These are phyloP conservation scores for Tipula vernalis DNA, from an alignment of 2,888 invertebrate species.

Conservation along the genomic window DNA sequence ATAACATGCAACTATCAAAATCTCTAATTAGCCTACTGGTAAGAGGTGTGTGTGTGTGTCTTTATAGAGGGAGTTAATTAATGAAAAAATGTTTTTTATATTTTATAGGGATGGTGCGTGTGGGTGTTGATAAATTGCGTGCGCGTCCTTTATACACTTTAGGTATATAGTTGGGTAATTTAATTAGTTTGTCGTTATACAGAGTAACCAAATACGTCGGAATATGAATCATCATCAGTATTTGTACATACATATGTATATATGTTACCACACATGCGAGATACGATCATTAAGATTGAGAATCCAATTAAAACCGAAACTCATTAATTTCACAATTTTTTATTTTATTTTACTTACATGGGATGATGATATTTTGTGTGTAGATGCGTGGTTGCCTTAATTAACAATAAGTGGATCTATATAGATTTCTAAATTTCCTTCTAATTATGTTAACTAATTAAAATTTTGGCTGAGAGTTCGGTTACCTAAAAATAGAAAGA, in stretches of 20 bases:
- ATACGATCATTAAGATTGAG: neutral
- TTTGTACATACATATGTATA: neutral
- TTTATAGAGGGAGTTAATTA: neutral
- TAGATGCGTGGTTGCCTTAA: neutral
- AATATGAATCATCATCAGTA: neutral
- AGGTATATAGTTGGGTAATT: neutral
- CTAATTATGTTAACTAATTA: neutral
- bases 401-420: neutral
- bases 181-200: neutral
- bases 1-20: neutral
- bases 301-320: neutral
- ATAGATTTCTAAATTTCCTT: neutral
- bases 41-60: neutral
- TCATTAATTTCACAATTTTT: neutral
- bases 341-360: neutral
- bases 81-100: neutral
- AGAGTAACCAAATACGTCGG: neutral
- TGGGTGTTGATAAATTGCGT: neutral
- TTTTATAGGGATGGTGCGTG: neutral
- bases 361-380: neutral
- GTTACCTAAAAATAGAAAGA: neutral
- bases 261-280: neutral
- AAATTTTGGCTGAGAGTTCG: neutral
- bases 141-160: neutral
- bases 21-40: neutral